Base-by-base conservation (phyloP, 2,888 invertebrate species). In the Troilus luridus region DNA sequence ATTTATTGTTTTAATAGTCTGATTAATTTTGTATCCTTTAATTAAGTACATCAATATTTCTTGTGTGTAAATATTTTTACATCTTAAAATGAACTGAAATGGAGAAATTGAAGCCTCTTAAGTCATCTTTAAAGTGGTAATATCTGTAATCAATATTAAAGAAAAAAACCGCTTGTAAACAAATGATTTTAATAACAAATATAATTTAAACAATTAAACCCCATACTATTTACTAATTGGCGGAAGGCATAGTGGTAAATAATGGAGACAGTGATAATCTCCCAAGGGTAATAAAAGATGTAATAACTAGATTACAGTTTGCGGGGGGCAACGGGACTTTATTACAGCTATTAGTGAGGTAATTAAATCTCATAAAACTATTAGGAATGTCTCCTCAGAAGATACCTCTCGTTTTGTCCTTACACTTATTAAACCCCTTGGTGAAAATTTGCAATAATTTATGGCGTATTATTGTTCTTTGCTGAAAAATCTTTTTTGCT, bases 241-340 rank as follows among this genome's bases (percentile, higher is more conserved):
- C 41, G 72, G 72, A 77, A 77, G 72, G 72, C 72, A 77, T 41
- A 77, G 27, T 77, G 27, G 72, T 41, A 17, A 77, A 77, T 77
- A 77, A 77, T 77, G 72, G 72, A 77, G 14, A 41, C 72, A 56
- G 85, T 56, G 85, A 85, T 54, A 58, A 85, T 58, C 85, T 14
- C 56, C 56, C 14, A 3, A 5, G 56, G 14, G 85, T n/a, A 85
- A 85, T 85, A 85, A 85, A 85, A 85, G 85, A 85, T 85, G 85
- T 58, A 85, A 85, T 85, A 85, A 85, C 85, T 85, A 85, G 85
- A 85, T 85, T 85, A 85, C 85, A 41, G 85, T 85, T 58, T 14
- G 56, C 56, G 21, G 56, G 56, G 54, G 54, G 56, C 85, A 85
- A 54, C 85, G 85, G 85, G 56, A 85, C 85, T 85, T 85, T 85